phyloP scores from a whole-genome alignment of 2,888 invertebrate genomes.

The Heliconius charithonia region DNA sequence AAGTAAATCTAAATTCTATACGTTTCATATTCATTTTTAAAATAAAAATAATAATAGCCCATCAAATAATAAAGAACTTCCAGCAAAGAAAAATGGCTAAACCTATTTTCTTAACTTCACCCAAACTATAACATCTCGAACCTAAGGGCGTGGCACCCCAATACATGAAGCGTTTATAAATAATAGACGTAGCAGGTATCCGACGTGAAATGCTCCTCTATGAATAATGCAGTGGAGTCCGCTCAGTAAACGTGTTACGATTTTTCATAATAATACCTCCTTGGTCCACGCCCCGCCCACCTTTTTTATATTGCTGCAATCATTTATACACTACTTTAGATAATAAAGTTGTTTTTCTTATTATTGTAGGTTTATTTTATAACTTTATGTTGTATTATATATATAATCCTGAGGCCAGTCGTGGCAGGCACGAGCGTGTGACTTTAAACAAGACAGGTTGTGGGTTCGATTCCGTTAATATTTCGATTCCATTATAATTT shows the following conservation, averaged over 20 bases:
- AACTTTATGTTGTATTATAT: neutral
- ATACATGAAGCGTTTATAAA: constrained; percentile 65
- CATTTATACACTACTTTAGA: constrained; percentile 59
- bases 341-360: constrained; percentile 45
- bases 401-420: neutral
- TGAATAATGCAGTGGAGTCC: constrained; percentile 79
- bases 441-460: too few relatives aligned
- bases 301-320: constrained; percentile 69
- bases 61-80: neutral
- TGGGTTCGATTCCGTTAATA: too few relatives aligned
- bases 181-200: constrained; percentile 70
- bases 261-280: constrained; percentile 80
- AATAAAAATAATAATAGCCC: neutral
- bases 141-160: constrained; percentile 50
- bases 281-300: constrained; percentile 62
- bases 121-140: constrained; percentile 32
- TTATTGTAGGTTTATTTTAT: constrained; percentile 40
- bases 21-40: too few relatives aligned
- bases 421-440: too few relatives aligned
- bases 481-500: too few relatives aligned
- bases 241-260: constrained; percentile 81
- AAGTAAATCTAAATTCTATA: too few relatives aligned
- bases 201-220: constrained; percentile 67
- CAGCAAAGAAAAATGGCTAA: neutral
- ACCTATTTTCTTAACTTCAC: neutral